Evolutionary conservation across 1,140 invertebrate genomes (phyloP), one percentile per base, ranked within the genome.

Genomic region (Scaptomyza pallida): DNA sequence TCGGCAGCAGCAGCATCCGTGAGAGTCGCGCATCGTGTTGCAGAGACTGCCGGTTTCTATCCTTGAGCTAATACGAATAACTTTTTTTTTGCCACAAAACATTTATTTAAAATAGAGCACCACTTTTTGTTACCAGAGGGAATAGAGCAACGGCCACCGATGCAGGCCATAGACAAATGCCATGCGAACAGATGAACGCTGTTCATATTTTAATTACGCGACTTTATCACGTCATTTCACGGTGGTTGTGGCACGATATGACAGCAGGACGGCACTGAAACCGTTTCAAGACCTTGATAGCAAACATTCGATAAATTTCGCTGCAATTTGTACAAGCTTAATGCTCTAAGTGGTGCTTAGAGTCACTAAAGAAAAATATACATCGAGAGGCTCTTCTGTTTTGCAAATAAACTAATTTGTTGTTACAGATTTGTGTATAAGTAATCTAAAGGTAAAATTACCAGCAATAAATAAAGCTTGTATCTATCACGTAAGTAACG

Each of bases 131-230:
- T 30, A 41, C 77, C 75, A 55, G 30, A 30, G 61, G 72, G 55
- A 57, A 71, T 65, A 45, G 69, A 67, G 68, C 62, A 76, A 23
- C 61, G 54, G 47, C 57, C 48, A 47, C 57, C 43, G 52, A 37
- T 47, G 37, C 57, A 56, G 57, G 23, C 55, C 16, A 33, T 41
- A 47, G 50, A 54, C 59, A 51, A 47, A 57, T 57, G 61, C 56
- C 54, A 56, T 68, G 40, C 55, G 68, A 81, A 86, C 51, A 74
- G 56, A 86, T 86, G 81, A 75, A 67, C 54, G 82, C 71, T 86
- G 81, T 86, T 86, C 77, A 88, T 78, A 86, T 86, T 86, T 86
- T 86, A 86, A 86, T 86, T 86, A 86, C 78, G 81, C 74, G 81
- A 56, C 81, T 86, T 86, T 82, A 81, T 86, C 82, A 88, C 73